phyloP scores from a whole-genome alignment of 2,113 vertebrate species.

The Phrynosoma blainvillii region DNA sequence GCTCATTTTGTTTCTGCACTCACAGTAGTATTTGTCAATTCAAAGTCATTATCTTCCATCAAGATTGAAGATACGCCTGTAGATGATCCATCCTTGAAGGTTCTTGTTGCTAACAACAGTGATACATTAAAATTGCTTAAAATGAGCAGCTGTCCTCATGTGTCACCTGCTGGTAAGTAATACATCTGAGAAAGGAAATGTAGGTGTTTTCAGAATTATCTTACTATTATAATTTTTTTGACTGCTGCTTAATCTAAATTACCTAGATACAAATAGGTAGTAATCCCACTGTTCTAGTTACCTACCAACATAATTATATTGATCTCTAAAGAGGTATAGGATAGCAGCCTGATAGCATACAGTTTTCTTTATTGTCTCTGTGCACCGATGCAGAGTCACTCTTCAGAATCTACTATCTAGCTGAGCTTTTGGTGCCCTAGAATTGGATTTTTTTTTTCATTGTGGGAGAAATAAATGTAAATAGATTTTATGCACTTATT shows the following conservation, averaged over 20 bases:
- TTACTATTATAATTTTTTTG: background rate
- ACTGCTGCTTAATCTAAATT: background rate
- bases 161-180: slow-evolving; percentile 83
- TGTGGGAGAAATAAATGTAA: background rate
- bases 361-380: no score
- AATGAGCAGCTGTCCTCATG: slow-evolving; percentile 87
- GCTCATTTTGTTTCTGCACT: slow-evolving; percentile 85
- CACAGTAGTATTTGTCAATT: slow-evolving; percentile 86
- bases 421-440: no score
- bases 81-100: slow-evolving; percentile 86
- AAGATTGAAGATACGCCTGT: slow-evolving; percentile 85
- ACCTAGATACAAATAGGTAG: no score
- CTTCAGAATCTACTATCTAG: no score
- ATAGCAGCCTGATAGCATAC: no score
- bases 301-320: no score
- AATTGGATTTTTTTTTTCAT: background rate
- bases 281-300: no score
- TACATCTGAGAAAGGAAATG: background rate
- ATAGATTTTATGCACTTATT: background rate
- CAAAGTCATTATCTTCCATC: slow-evolving; percentile 84
- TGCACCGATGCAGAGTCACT: no score
- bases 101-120: slow-evolving; percentile 85
- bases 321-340: no score
- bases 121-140: slow-evolving; percentile 83
- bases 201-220: background rate